These are phyloP conservation scores for Amphimallon solstitiale DNA, from an alignment of 2,888 invertebrate genomes.

Conservation along the genomic window DNA sequence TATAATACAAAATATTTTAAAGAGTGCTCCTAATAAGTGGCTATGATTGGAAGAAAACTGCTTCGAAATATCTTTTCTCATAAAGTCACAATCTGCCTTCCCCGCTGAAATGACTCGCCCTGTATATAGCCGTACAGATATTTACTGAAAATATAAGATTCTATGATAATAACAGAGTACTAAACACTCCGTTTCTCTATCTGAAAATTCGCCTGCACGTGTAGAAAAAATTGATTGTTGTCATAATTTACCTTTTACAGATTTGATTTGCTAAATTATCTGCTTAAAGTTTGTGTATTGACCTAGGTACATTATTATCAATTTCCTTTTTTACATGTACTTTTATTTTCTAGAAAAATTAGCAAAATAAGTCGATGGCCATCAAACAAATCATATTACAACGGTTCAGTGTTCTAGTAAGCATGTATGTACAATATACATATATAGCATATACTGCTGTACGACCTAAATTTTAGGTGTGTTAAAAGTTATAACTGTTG, in stretches of 20 bases:
- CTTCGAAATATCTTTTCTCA: no score
- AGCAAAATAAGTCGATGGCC: background rate
- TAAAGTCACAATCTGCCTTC: no score
- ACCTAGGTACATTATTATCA: no score
- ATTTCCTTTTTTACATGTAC: no score
- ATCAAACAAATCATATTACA: background rate
- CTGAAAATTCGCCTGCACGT: background rate
- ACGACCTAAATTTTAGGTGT: background rate
- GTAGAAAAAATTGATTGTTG: background rate
- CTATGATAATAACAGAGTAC: background rate
- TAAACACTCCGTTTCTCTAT: no score
- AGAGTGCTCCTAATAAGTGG: no score
- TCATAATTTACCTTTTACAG: slow-evolving; percentile 11
- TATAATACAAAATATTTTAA: no score
- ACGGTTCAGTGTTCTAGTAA: background rate
- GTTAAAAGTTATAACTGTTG: slow-evolving; percentile 2
- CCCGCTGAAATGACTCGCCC: no score
- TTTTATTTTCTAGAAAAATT: background rate
- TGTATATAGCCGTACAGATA: background rate
- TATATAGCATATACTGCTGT: background rate
- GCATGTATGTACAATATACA: background rate
- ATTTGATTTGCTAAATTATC: slow-evolving; percentile 1
- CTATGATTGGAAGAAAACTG: no score
- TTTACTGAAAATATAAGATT: background rate
- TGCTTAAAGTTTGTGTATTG: background rate